Evolutionary conservation across 2,888 invertebrate species (phyloP).

Genomic region (Mycogona germanica): DNA sequence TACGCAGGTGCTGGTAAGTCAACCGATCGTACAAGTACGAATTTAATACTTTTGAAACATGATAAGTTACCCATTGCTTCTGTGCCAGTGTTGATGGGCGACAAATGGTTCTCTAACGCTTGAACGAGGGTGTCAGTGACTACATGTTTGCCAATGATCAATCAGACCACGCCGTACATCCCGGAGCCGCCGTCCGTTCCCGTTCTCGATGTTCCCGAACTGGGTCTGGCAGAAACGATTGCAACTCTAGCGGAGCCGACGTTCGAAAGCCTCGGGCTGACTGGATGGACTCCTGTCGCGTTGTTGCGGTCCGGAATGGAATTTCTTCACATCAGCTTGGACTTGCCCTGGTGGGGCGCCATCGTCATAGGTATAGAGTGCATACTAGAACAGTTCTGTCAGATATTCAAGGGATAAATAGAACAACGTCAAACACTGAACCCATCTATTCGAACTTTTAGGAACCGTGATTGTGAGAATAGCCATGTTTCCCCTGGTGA

Average conservation of each 20-base stretch:
- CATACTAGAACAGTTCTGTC: no score
- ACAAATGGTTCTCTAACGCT: no score
- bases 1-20: no score
- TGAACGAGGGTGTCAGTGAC: no score
- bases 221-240: neutral
- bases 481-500: constrained; percentile 69
- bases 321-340: constrained; percentile 61
- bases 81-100: no score
- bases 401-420: no score
- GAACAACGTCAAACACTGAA: no score
- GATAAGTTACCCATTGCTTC: no score
- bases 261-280: constrained; percentile 67
- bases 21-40: no score
- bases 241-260: constrained; percentile 49
- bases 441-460: constrained; percentile 34
- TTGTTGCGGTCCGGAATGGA: constrained; percentile 69
- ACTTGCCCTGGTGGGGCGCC: constrained; percentile 88
- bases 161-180: neutral
- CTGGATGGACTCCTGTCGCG: constrained; percentile 70
- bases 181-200: constrained; percentile 4
- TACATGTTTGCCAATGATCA: no score
- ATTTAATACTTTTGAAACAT: no score
- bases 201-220: neutral
- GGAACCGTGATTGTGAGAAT: constrained; percentile 65
- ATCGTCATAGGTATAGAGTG: constrained; percentile 58